These are phyloP conservation scores for Lepus americanus DNA, from an alignment of 2,113 vertebrate species.

Conservation along the genomic window DNA sequence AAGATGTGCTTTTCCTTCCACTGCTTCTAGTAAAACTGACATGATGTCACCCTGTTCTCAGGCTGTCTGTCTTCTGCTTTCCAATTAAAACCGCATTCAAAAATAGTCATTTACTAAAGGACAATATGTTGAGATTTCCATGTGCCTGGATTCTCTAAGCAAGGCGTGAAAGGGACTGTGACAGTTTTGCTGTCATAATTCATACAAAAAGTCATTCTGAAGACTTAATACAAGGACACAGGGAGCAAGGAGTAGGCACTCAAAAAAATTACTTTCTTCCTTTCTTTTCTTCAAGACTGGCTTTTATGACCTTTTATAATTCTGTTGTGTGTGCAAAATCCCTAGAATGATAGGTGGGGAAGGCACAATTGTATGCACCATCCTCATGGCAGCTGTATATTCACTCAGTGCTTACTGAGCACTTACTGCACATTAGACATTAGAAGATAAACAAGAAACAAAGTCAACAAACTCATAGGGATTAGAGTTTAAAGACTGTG, in stretches of 20 bases:
- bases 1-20: not conserved
- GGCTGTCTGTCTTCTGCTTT: not conserved
- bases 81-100: slow-evolving; percentile 6
- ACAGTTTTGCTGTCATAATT: not conserved
- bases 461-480: not conserved
- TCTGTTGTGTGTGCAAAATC: not conserved
- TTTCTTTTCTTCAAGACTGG: not conserved
- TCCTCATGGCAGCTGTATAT: not conserved
- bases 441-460: not conserved
- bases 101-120: not conserved
- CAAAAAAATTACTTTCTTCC: not conserved
- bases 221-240: not conserved
- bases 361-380: not conserved
- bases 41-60: not conserved
- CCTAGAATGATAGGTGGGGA: not conserved
- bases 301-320: not conserved
- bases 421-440: not conserved
- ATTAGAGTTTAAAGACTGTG: not conserved
- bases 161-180: not conserved
- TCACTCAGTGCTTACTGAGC: not conserved
- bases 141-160: not conserved
- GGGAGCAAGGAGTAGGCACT: not conserved
- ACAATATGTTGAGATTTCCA: not conserved
- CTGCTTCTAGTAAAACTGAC: not conserved
- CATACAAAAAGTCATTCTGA: not conserved